A percentile compares a stretch with the other conserved stretches of the same genome.
phyloP scores from a whole-genome alignment of 2,113 vertebrate species.

The Notiomystis cincta region DNA sequence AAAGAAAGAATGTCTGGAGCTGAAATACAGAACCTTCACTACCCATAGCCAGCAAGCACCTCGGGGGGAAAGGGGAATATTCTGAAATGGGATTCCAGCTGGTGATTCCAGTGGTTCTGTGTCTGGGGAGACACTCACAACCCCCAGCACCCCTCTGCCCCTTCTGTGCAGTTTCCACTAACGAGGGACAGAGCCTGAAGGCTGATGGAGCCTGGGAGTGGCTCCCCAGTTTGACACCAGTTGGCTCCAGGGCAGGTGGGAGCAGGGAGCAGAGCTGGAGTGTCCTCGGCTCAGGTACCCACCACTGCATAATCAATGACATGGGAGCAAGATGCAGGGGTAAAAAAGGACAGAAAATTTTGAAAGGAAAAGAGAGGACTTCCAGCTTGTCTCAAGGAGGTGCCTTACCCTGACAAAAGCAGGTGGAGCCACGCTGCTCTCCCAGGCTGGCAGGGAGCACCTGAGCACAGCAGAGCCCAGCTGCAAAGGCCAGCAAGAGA shows the following conservation, averaged over 20 bases:
- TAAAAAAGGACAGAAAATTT: not conserved
- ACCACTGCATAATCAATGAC: too few relatives aligned
- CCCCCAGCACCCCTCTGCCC: not conserved
- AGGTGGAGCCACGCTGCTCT: fast-evolving
- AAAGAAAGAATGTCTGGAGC: not conserved
- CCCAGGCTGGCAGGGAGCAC: not conserved
- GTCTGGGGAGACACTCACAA: not conserved
- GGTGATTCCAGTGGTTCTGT: not conserved
- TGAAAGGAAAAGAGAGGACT: not conserved
- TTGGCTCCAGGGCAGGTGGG: not conserved
- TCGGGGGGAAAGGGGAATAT: fast-evolving
- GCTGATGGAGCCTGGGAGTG: not conserved
- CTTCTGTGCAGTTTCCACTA: not conserved
- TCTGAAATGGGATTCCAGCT: not conserved
- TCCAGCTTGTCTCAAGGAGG: not conserved
- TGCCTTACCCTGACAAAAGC: fast-evolving
- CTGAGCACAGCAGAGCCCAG: not conserved
- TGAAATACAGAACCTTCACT: not conserved
- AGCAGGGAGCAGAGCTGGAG: not conserved
- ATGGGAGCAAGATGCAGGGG: not conserved
- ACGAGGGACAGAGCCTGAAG: not conserved
- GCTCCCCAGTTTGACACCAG: not conserved
- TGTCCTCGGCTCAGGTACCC: fast-evolving
- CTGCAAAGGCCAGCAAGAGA: not conserved
- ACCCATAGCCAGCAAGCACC: not conserved